Percentiles rank a stretch among this genome's conserved stretches.
phyloP scores from a whole-genome alignment of 2,888 invertebrate species.

The Hypolimnas misippus region DNA sequence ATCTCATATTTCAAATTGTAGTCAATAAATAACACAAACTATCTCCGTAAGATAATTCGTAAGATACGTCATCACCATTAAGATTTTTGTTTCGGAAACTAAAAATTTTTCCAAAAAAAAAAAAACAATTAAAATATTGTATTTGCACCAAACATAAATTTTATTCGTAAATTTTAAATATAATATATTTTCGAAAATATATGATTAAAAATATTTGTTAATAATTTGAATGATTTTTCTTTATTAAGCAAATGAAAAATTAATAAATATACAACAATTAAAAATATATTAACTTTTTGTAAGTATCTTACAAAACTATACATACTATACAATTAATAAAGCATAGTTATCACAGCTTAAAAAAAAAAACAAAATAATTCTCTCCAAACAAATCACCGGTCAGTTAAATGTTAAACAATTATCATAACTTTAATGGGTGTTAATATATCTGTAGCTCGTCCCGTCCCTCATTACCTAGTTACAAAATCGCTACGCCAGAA shows the following conservation, averaged over 20 bases:
- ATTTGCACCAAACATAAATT: too few species aligned
- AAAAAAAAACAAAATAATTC: background rate
- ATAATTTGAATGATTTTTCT: too few species aligned
- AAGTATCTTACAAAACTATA: background rate
- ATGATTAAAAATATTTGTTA: too few species aligned
- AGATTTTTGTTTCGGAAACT: background rate
- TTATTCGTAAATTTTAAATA: too few species aligned
- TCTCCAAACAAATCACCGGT: background rate
- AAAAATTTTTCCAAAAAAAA: too few species aligned
- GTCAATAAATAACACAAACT: background rate
- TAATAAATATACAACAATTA: background rate
- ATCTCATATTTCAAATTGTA: background rate
- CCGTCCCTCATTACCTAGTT: conserved; percentile 7
- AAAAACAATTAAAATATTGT: too few species aligned
- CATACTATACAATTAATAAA: background rate
- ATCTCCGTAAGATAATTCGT: background rate
- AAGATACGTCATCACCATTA: background rate
- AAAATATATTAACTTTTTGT: background rate
- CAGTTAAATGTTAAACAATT: conserved; percentile 23
- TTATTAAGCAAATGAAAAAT: background rate
- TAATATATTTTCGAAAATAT: too few species aligned
- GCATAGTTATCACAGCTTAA: background rate
- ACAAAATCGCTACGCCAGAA: conserved; percentile 11
- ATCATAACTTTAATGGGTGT: conserved; percentile 17
- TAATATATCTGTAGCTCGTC: conserved; percentile 7